Percentiles rank a stretch among this genome's conserved stretches.
Evolutionary conservation across 2,888 invertebrate genomes (phyloP).

Genomic region (Cremastobaeus sp.): DNA sequence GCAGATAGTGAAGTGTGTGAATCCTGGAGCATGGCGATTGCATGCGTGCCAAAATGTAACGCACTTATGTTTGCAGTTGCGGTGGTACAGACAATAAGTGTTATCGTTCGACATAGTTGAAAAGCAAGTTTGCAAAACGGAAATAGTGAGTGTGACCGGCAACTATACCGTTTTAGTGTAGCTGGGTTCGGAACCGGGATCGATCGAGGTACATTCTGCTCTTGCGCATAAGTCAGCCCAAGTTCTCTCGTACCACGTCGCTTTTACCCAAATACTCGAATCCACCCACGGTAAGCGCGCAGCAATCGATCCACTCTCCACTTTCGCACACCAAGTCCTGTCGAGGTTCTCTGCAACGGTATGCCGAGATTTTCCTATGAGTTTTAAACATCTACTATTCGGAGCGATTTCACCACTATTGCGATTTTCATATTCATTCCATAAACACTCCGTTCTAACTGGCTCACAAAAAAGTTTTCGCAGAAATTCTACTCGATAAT

Average conservation of each 20-base stretch:
- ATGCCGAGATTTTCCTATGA: slow-evolving; percentile 48
- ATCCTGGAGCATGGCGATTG: no score
- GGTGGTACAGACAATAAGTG: no score
- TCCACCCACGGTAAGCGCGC: slow-evolving; percentile 38
- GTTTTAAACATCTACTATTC: slow-evolving; percentile 32
- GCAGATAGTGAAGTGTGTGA: no score
- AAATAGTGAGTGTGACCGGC: slow-evolving; percentile 53
- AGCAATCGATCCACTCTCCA: slow-evolving; percentile 55
- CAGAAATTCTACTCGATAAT: no score
- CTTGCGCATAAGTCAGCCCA: slow-evolving; percentile 68
- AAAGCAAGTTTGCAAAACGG: slow-evolving; percentile 44
- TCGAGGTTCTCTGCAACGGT: slow-evolving; percentile 34
- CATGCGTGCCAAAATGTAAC: slow-evolving; percentile 32
- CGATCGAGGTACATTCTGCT: slow-evolving; percentile 72
- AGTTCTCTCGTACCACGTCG: slow-evolving; percentile 54
- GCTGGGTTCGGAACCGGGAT: slow-evolving; percentile 64
- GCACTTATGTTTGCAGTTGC: slow-evolving; percentile 39
- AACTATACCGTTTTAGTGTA: slow-evolving; percentile 39
- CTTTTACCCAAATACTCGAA: slow-evolving; percentile 59
- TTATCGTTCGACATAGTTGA: slow-evolving; percentile 45
- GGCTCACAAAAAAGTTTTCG: no score
- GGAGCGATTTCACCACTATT: slow-evolving; percentile 17
- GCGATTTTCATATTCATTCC: no score
- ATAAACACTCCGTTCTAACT: no score
- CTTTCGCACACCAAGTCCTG: slow-evolving; percentile 21